Conservation (phyloP, 2,888 invertebrate genomes). For the Ophion obscuratus region DNA sequence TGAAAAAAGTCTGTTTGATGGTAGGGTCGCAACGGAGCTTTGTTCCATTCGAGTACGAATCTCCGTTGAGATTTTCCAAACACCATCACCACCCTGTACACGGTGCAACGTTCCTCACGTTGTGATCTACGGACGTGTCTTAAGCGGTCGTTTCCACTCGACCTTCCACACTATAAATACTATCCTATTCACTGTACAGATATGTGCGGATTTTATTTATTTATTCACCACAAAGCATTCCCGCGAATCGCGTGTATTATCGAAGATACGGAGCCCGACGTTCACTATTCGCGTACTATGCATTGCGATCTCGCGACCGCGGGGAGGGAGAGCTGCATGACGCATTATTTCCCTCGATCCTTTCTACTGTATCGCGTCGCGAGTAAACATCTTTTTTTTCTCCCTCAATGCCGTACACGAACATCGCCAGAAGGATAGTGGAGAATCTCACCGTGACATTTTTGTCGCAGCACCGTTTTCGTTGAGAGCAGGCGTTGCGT, state of each 20-base stretch:
- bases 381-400: constrained; percentile 50
- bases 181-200: not conserved
- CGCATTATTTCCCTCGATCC: constrained; percentile 41
- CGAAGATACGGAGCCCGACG: constrained; percentile 39
- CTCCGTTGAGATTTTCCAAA: not conserved
- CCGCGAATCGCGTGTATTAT: constrained; percentile 43
- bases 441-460: constrained; percentile 45
- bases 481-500: not conserved
- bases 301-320: not conserved
- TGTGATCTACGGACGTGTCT: constrained; percentile 23
- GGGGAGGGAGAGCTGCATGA: constrained; percentile 19
- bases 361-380: constrained; percentile 20
- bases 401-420: constrained; percentile 13
- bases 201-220: constrained; percentile 17
- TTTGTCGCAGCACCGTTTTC: constrained; percentile 23
- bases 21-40: not conserved
- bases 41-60: not conserved
- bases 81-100: constrained; percentile 3
- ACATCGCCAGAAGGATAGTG: constrained; percentile 46
- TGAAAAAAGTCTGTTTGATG: not conserved
- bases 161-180: constrained; percentile 41
- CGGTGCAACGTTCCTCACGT: constrained; percentile 28
- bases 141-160: constrained; percentile 40
- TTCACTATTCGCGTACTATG: constrained; percentile 25
- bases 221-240: constrained; percentile 15